phyloP scores from a whole-genome alignment of 2,113 vertebrate genomes.

The Chiloscyllium plagiosum region DNA sequence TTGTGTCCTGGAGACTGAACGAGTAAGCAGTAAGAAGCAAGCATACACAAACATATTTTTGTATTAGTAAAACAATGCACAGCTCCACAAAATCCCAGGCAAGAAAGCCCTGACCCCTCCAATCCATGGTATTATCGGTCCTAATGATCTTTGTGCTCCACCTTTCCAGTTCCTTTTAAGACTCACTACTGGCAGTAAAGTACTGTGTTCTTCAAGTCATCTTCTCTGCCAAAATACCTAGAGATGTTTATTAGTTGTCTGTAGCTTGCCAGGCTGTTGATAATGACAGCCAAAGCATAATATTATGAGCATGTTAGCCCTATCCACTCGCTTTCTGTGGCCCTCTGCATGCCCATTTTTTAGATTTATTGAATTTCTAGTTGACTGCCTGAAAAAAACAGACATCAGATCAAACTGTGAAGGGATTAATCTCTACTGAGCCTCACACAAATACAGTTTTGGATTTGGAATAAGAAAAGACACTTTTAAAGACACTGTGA shows the following conservation, averaged over 20 bases:
- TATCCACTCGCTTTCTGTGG: background rate
- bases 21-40: background rate
- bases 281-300: background rate
- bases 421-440: background rate
- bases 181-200: background rate
- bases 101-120: background rate
- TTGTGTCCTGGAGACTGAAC: background rate
- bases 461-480: background rate
- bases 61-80: background rate
- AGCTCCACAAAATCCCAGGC: background rate
- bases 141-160: too few relatives aligned
- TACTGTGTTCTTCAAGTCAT: background rate
- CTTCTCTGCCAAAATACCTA: background rate
- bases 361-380: background rate
- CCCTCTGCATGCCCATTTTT: background rate
- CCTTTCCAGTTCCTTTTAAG: background rate
- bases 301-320: background rate
- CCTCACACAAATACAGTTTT: background rate
- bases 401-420: background rate
- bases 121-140: too few relatives aligned
- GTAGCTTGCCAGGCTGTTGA: background rate
- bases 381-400: background rate
- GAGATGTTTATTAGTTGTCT: background rate
- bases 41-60: background rate
- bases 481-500: background rate